Base-by-base conservation (phyloP, 2,888 invertebrate species). In the Rhaphigaster nebulosa region DNA sequence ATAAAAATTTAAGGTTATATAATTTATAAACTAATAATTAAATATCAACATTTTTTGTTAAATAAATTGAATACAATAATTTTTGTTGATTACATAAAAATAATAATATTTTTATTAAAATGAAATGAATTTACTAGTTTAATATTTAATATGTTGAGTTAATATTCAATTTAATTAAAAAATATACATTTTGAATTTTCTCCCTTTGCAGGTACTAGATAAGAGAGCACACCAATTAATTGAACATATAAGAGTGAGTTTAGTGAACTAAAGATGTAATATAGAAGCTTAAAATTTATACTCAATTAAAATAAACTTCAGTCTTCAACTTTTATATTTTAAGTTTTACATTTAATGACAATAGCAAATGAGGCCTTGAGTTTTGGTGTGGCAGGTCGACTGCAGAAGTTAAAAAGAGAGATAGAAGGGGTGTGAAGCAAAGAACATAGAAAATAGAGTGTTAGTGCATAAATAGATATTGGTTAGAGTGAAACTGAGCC, bases 381-480 rank as follows among this genome's bases (percentile, higher is more conserved):
- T 70, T 90, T 54, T 91, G 89, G 91, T 90, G 88, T 88, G 88
- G 88, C 26, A 84, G 88, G 88, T 87, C 88, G 60, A 88, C 45
- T 60, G 88, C 60, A 87, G 91, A 91, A 90, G 91, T 90, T 87
- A 90, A 87, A 87, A 89, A 88, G 90, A 91, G 87, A 90, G 90
- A 91, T 56, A 89, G 90, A 90, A 91, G 91, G 92, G 91, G 90
- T 87, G 91, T 91, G 91, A 91, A 92, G 91, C 91, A 91, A 87
- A 88, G 87, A 90, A 90, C 87, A 90, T 89, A 91, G 88, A 88
- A 89, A 88, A 91, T 84, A 90, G 60, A 87, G 88, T 76, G 90
- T 92, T 91, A 91, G 91, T 92, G 91, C 91, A 92, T 87, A 91
- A 87, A 92, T 87, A 91, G 88, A 54, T 88, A 91, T 45, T 76